These are phyloP conservation scores for Rhamphomyia laevipes DNA, from an alignment of 2,888 invertebrate species.

Conservation along the genomic window DNA sequence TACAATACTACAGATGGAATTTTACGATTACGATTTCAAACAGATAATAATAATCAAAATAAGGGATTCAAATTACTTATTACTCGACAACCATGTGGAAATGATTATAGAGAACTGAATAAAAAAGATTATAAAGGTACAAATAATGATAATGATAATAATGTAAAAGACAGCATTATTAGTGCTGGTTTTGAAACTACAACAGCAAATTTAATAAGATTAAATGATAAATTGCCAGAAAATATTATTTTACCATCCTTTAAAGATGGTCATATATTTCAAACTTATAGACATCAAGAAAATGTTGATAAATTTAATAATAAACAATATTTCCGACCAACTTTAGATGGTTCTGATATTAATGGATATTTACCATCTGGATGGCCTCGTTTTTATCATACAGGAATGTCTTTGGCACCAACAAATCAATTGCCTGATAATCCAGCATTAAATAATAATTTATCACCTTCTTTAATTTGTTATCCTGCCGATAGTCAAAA, in stretches of 20 bases:
- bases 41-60: slow-evolving; percentile 30
- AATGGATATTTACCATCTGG: too few species aligned
- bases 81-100: slow-evolving; percentile 37
- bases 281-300: slow-evolving; percentile 8
- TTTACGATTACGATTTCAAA: slow-evolving; percentile 39
- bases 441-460: too few species aligned
- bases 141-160: neutral
- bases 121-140: neutral
- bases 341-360: neutral
- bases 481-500: neutral
- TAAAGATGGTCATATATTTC: neutral
- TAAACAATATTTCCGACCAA: slow-evolving; percentile 9
- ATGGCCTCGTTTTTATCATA: too few species aligned
- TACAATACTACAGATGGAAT: slow-evolving; percentile 40
- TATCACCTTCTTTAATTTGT: too few species aligned
- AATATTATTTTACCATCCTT: slow-evolving; percentile 5
- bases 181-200: too few species aligned
- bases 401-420: too few species aligned
- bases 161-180: too few species aligned
- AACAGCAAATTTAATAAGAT: slow-evolving; percentile 4
- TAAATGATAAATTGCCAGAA: neutral
- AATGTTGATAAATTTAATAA: neutral
- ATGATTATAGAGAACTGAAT: neutral
- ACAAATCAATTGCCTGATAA: too few species aligned
- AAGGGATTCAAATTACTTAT: slow-evolving; percentile 43